Percentiles rank a stretch among this genome's conserved stretches.
phyloP scores from a whole-genome alignment of 2,113 vertebrate species.

The Dissostichus mawsoni region DNA sequence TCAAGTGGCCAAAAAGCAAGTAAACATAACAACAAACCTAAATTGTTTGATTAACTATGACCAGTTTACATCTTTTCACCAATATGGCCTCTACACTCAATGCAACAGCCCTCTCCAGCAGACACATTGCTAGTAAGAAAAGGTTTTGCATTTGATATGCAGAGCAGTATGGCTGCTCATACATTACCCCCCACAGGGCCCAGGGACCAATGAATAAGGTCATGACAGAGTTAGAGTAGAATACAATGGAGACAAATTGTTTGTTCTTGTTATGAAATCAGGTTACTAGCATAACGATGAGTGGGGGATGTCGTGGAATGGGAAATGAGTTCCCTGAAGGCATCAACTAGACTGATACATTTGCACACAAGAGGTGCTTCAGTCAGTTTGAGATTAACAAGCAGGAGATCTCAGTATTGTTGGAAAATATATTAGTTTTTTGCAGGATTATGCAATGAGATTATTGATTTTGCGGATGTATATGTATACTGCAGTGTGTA shows the following conservation, averaged over 20 bases:
- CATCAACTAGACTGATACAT: conserved; percentile 42
- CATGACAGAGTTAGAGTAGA: conserved; percentile 54
- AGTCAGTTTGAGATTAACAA: conserved; percentile 41
- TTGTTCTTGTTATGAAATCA: conserved; percentile 72
- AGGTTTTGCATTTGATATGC: conserved; percentile 56
- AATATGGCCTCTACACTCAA: background rate
- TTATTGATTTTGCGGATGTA: background rate
- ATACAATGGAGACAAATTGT: conserved; percentile 73
- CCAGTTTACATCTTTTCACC: conserved; percentile 11
- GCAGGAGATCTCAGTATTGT: conserved; percentile 17
- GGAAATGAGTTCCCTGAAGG: conserved; percentile 68
- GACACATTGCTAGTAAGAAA: background rate
- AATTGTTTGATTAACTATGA: background rate
- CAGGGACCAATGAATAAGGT: conserved; percentile 67
- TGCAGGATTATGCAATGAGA: conserved; percentile 5
- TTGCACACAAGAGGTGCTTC: conserved; percentile 47
- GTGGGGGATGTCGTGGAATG: conserved; percentile 57
- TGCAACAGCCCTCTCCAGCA: conserved; percentile 6
- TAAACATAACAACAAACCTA: background rate
- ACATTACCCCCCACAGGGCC: conserved; percentile 50
- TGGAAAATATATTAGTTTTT: conserved; percentile 15
- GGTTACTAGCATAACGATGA: conserved; percentile 65
- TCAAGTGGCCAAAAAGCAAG: background rate
- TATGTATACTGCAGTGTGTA: background rate
- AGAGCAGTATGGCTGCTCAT: conserved; percentile 46